phyloP scores from a whole-genome alignment of 2,888 invertebrate species.

The Polymixis lichenea region DNA sequence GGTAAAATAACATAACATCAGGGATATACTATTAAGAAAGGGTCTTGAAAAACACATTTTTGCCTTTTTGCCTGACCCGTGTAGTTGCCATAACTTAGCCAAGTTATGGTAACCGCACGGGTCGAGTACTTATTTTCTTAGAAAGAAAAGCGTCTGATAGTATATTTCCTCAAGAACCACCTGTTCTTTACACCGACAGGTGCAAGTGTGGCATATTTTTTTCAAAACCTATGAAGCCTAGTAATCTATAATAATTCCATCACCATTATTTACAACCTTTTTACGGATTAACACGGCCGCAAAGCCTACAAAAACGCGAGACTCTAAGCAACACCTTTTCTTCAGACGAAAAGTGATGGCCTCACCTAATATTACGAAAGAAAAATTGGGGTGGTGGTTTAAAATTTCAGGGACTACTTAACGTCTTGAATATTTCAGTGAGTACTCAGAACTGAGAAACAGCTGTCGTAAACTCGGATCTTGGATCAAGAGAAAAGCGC shows the following conservation, averaged over 20 bases:
- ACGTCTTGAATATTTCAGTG: constrained; percentile 80
- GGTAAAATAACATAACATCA: constrained; percentile 20
- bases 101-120: no score
- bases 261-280: constrained; percentile 48
- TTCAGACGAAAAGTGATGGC: constrained; percentile 38
- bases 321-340: constrained; percentile 30
- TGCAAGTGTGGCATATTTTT: not conserved
- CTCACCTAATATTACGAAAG: constrained; percentile 44
- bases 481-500: constrained; percentile 35
- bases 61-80: no score
- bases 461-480: constrained; percentile 77
- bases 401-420: constrained; percentile 79
- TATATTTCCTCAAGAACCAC: not conserved
- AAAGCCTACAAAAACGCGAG: constrained; percentile 5
- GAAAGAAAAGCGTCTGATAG: not conserved
- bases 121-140: no score
- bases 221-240: not conserved
- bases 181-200: not conserved
- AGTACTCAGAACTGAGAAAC: constrained; percentile 75
- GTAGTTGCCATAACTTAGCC: no score
- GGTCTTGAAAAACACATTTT: not conserved
- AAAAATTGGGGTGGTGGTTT: constrained; percentile 65
- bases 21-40: not conserved
- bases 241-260: constrained; percentile 1
- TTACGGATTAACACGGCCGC: constrained; percentile 29